Evolutionary conservation across 2,113 vertebrate species (phyloP).

Genomic region (Hippocampus zosterae): DNA sequence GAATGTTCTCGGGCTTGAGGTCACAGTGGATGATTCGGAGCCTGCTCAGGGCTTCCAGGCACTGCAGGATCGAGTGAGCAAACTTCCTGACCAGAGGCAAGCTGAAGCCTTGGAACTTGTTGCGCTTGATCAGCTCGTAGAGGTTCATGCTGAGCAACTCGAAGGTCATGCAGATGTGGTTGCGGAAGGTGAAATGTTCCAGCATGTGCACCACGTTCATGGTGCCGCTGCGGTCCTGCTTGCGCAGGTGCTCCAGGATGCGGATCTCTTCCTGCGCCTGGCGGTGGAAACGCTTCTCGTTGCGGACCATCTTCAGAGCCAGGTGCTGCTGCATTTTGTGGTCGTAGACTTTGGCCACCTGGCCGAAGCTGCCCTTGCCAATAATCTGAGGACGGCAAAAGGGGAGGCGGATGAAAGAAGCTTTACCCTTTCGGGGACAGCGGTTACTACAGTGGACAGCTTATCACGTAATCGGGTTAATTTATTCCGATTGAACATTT

Average conservation of each 20-base stretch:
- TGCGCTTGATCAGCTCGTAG: slow-evolving; percentile 97
- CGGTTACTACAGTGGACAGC: too few relatives aligned
- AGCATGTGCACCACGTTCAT: slow-evolving; percentile 98
- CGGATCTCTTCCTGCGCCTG: slow-evolving; percentile 96
- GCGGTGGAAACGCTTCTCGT: slow-evolving; percentile 94
- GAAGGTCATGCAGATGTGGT: slow-evolving; percentile 98
- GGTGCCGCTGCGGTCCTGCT: slow-evolving; percentile 89
- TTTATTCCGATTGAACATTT: too few relatives aligned
- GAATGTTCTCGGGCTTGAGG: slow-evolving; percentile 97
- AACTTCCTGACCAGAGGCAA: slow-evolving; percentile 94
- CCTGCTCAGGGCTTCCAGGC: slow-evolving; percentile 85
- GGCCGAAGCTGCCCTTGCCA: slow-evolving; percentile 96
- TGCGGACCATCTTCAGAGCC: slow-evolving; percentile 96
- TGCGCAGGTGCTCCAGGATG: slow-evolving; percentile 93
- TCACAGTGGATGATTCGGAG: slow-evolving; percentile 98
- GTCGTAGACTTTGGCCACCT: slow-evolving; percentile 95
- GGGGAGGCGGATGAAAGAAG: background rate
- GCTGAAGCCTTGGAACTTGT: slow-evolving; percentile 98
- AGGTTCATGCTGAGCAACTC: slow-evolving; percentile 96
- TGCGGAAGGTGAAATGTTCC: slow-evolving; percentile 96
- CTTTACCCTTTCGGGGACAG: too few relatives aligned
- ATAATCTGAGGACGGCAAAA: slow-evolving; percentile 80
- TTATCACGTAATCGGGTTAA: too few relatives aligned
- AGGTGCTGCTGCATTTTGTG: slow-evolving; percentile 93
- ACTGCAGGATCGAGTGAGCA: slow-evolving; percentile 94